Evolutionary conservation across 2,113 vertebrate genomes (phyloP), one percentile per base, ranked within the genome.

Genomic region (Epinephelus cyanopodus): DNA sequence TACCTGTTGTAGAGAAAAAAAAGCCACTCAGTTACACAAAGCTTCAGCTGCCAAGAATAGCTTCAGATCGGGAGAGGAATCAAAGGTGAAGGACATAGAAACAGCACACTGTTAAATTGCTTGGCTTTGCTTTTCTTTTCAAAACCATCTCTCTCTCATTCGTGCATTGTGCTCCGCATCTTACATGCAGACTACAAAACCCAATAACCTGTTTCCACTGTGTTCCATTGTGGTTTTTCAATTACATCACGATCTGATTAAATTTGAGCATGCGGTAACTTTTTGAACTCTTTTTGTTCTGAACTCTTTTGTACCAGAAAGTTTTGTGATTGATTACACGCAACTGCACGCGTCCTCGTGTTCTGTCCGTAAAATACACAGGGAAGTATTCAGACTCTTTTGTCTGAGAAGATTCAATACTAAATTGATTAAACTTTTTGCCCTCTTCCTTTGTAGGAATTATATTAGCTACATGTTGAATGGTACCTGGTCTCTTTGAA

Each of bases 1-100:
- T 98, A 84, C 98, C 98, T 99, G 75, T 71, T 17, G 66, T 9
- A 15, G 75, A 67, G 17, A 21, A 47, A 9, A 13, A 64, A 48
- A 15, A 48, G 4, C 39, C 37, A 60, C 63, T 3, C n/a, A 62
- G 12, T 29, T 9, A 19, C 64, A 75, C 47, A 76, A 79, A 83
- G 47, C 33, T 42, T 54, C 23, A 72, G 10, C 48, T 53, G 37
- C 8, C 18, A 9, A 60, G 37, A 45, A 50, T 7, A 9, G 21
- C 61, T 50, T 29, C n/a, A 47, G 39, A 60, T 33, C 21, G 11
- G 29, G n/a, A 27, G 68, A 69, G 29, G 19, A 57, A 65, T 42
- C 3, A 0, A 39, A 60, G 39, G 14, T 45, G 58, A 70, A 67
- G 60, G 65, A n/a, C 18, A 54, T 77, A 50, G 47, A 54, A 69